Evolutionary conservation across 2,113 vertebrate species (phyloP), one percentile per base, ranked within the genome.

Genomic region (Piaya cayana): DNA sequence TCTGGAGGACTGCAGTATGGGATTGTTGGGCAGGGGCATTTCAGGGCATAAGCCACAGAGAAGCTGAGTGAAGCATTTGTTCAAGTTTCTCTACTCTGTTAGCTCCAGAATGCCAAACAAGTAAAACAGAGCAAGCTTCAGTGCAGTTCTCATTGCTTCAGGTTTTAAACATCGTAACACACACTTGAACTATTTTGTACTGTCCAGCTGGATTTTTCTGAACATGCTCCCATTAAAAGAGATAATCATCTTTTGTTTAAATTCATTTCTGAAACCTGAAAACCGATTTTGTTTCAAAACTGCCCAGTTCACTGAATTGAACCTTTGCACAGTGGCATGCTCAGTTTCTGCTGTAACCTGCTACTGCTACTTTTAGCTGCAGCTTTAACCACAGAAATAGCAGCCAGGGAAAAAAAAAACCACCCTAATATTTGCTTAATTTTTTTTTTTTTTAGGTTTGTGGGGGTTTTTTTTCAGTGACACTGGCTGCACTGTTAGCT

Each of bases 291-390:
- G 55, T 70, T 59, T 32, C 39, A 64, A 47, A 68, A 25, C 69
- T 89, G 69, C 10, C 26, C 34, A 68, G 56, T 49, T 83, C 47
- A 83, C 49, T 92, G 88, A 88, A 68, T 53, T 30, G 59, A 90
- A 72, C 27, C 67, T 71, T 90, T 69, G 65, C 75, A 94, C 95
- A 97, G 92, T 68, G 76, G 86, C 53, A 32, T 85, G 94, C 90
- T 96, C 95, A 94, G 82, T 93, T 92, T 86, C 92, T 95, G 74
- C 65, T 75, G 77, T 94, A 91, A 96, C 71, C 62, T 92, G 80
- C 77, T 84, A 90, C 60, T 65, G 62, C 78, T 95, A 82, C 82
- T 93, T 90, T 95, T 85, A 95, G 93, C 91, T 93, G 58, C 72
- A 96, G 85, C 69, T 93, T 68, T 78, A 90, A 92, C 94, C 71